These are phyloP conservation scores for Phyllopteryx taeniolatus DNA, from an alignment of 2,113 vertebrate genomes.

Conservation along the genomic window DNA sequence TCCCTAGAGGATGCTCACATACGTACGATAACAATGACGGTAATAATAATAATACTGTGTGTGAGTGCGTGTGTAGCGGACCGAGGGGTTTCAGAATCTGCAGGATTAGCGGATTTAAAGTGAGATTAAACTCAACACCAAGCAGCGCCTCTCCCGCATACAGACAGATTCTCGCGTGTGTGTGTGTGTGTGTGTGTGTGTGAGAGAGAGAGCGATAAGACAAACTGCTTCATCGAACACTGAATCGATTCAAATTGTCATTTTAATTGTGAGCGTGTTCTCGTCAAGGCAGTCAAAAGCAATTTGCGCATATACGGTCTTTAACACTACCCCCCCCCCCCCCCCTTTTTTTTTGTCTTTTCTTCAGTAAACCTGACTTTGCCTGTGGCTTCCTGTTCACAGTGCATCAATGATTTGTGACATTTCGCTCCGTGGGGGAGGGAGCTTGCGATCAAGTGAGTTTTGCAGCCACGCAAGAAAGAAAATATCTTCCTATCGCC, in stretches of 20 bases:
- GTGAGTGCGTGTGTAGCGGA: conserved; percentile 9
- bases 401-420: conserved; percentile 60
- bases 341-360: too few species aligned
- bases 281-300: too few species aligned
- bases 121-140: conserved; percentile 56
- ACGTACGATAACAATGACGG: conserved; percentile 21
- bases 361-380: conserved; percentile 33
- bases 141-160: conserved; percentile 14
- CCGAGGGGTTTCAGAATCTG: conserved; percentile 45
- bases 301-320: too few species aligned
- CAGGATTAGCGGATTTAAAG: conserved; percentile 57
- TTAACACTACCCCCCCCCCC: too few species aligned
- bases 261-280: not conserved
- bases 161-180: conserved; percentile 21
- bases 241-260: not conserved
- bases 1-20: conserved; percentile 26
- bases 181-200: conserved; percentile 9
- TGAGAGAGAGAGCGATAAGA: not conserved
- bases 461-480: not conserved
- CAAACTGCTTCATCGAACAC: not conserved
- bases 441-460: not conserved
- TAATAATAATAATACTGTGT: conserved; percentile 27
- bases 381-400: conserved; percentile 48
- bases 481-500: not conserved
- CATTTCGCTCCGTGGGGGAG: conserved; percentile 36